Evolutionary conservation across 2,888 invertebrate species (phyloP).

Genomic region (Tachystola acroxantha): DNA sequence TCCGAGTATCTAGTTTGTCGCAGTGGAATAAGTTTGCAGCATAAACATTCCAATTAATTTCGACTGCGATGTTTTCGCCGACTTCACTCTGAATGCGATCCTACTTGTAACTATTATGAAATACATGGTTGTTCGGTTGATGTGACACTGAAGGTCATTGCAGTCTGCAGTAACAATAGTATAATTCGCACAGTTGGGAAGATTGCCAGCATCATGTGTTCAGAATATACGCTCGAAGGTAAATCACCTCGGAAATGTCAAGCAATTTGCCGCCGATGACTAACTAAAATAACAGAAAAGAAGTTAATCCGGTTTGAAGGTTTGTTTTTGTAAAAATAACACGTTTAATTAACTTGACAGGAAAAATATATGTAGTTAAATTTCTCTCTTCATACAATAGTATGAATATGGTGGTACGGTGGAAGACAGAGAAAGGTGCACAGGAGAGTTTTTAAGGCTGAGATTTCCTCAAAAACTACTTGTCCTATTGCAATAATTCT

Average conservation of each 20-base stretch:
- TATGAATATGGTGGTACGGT: too few relatives aligned
- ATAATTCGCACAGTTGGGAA: conserved; percentile 40
- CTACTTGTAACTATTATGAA: conserved; percentile 20
- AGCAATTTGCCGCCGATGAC: not conserved
- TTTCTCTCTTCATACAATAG: too few relatives aligned
- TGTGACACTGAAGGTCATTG: conserved; percentile 32
- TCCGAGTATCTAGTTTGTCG: conserved; percentile 17
- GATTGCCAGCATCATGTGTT: conserved; percentile 39
- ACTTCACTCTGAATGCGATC: conserved; percentile 23
- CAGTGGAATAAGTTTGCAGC: conserved; percentile 18
- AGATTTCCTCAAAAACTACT: too few relatives aligned
- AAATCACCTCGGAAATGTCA: conserved; percentile 28
- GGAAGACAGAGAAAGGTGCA: too few relatives aligned
- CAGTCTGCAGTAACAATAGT: conserved; percentile 33
- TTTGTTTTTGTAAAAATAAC: not conserved
- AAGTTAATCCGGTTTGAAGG: not conserved
- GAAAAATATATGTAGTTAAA: too few relatives aligned
- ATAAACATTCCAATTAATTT: conserved; percentile 20
- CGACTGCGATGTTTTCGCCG: conserved; percentile 15
- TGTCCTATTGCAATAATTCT: too few relatives aligned
- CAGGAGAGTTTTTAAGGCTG: too few relatives aligned
- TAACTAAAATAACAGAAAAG: not conserved
- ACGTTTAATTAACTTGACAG: too few relatives aligned
- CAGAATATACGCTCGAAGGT: conserved; percentile 35
- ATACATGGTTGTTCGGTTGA: conserved; percentile 24